Evolutionary conservation across 2,888 invertebrate species (phyloP).

Genomic region (Hirtodrosophila cameraria): DNA sequence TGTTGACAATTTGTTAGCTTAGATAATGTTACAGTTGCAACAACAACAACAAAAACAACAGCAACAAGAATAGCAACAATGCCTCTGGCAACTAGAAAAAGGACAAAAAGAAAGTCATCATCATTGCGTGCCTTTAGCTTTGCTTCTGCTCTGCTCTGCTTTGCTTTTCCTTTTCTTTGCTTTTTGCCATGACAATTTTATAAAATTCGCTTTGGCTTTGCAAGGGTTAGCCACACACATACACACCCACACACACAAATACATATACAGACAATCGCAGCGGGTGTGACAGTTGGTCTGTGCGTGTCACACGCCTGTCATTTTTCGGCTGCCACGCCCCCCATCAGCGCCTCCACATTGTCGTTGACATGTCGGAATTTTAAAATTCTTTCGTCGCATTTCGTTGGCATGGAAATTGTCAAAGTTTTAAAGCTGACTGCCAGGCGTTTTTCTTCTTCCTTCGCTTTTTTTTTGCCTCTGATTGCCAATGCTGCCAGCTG

Average conservation of each 20-base stretch:
- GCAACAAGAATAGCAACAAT: slow-evolving; percentile 32
- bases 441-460: slow-evolving; percentile 11
- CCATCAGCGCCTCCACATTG: slow-evolving; percentile 35
- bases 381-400: slow-evolving; percentile 68
- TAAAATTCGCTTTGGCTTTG: slow-evolving; percentile 62
- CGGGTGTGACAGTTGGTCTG: slow-evolving; percentile 74
- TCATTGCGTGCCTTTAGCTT: slow-evolving; percentile 52
- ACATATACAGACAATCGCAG: slow-evolving; percentile 15
- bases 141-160: slow-evolving; percentile 31
- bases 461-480: slow-evolving; percentile 37
- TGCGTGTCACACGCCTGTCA: slow-evolving; percentile 76
- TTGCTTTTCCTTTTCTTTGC: slow-evolving; percentile 28
- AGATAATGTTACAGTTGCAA: slow-evolving; percentile 71
- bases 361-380: slow-evolving; percentile 68
- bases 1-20: slow-evolving; percentile 82
- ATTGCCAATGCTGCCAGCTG: slow-evolving; percentile 56
- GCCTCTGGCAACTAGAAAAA: slow-evolving; percentile 32
- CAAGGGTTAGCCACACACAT: slow-evolving; percentile 66
- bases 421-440: slow-evolving; percentile 69
- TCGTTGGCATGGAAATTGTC: slow-evolving; percentile 66
- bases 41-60: slow-evolving; percentile 27
- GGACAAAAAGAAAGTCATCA: slow-evolving; percentile 54
- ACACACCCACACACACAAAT: slow-evolving; percentile 23
- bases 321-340: slow-evolving; percentile 61
- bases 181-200: slow-evolving; percentile 61